A percentile compares a stretch with the other conserved stretches of the same genome.
Evolutionary conservation across 2,113 vertebrate species (phyloP).

Genomic region (Glaucidium brasilianum): DNA sequence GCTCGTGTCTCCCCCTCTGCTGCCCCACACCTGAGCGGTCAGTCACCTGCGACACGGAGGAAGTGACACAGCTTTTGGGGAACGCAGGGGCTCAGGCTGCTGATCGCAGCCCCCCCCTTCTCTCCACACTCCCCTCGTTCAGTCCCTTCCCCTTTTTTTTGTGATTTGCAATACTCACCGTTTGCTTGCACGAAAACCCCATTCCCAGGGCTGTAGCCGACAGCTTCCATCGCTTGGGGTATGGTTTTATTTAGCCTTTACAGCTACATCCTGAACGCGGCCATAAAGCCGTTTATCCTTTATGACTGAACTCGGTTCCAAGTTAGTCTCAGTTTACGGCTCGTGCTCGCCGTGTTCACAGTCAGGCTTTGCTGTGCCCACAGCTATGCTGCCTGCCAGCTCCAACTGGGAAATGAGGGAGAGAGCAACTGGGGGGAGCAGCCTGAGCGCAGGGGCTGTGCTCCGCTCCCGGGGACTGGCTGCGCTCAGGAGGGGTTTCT

Average conservation of each 20-base stretch:
- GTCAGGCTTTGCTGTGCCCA: background rate
- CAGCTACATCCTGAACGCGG: background rate
- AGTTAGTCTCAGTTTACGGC: constrained; percentile 5
- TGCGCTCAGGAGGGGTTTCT: background rate
- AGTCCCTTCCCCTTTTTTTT: background rate
- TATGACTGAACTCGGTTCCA: background rate
- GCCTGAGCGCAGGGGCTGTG: background rate
- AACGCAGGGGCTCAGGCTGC: background rate
- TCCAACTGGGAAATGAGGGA: background rate
- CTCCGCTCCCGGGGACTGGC: accelerated
- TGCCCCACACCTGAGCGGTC: background rate
- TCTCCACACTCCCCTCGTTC: background rate
- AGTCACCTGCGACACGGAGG: background rate
- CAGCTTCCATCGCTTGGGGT: background rate
- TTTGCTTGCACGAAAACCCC: background rate
- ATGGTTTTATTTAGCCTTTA: constrained; percentile 21
- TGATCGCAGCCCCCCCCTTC: background rate
- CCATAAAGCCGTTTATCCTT: constrained; percentile 15
- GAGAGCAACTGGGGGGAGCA: background rate
- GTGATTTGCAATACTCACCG: background rate
- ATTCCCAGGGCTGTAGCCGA: background rate
- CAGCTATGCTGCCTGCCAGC: background rate
- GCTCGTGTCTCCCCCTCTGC: background rate
- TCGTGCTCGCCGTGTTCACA: background rate
- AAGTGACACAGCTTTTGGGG: constrained; percentile 21